Evolutionary conservation across 1,140 invertebrate species (phyloP).

Genomic region (Sipha flava): DNA sequence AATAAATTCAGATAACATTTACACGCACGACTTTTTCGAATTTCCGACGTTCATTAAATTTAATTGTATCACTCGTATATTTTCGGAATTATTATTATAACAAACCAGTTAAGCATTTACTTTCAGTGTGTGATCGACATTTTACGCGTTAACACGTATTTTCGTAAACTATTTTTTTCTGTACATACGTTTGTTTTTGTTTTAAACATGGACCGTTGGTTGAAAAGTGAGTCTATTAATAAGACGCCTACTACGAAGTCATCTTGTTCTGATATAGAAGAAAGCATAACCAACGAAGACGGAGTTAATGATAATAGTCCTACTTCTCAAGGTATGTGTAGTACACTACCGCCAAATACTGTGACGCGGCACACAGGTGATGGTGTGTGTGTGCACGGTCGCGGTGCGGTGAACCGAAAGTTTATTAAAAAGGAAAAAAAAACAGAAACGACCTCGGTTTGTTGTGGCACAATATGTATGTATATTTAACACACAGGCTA

Average conservation of each 20-base stretch:
- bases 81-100: conserved; percentile 11
- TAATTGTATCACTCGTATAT: conserved; percentile 17
- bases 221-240: conserved; percentile 23
- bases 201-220: conserved; percentile 29
- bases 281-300: not conserved
- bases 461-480: no score
- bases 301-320: not conserved
- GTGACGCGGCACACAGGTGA: no score
- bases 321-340: not conserved
- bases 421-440: no score
- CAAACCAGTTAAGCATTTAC: conserved; percentile 3
- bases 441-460: no score
- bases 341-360: not conserved
- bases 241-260: not conserved
- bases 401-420: no score
- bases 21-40: not conserved
- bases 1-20: not conserved
- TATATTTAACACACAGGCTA: no score
- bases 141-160: not conserved
- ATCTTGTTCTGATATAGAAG: not conserved
- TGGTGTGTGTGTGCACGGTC: no score
- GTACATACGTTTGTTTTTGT: conserved; percentile 1
- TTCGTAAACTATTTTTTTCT: not conserved
- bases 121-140: not conserved
- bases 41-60: not conserved